Evolutionary conservation across 2,797 vertebrate genomes (phyloP).

Genomic region (Sebastes hopkinsi): DNA sequence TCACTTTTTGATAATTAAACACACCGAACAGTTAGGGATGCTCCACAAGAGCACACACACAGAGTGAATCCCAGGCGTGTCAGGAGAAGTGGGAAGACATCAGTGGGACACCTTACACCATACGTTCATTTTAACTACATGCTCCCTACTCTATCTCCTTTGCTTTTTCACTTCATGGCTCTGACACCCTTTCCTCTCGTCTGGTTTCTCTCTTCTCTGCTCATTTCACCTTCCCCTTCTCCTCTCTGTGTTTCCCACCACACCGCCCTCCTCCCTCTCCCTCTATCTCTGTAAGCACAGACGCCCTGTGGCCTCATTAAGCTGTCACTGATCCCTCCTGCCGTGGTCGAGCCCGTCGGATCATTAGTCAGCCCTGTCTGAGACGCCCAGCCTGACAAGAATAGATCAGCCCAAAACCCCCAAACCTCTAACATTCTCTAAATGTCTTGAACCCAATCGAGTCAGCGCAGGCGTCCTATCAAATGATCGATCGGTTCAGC

Average conservation of each 20-base stretch:
- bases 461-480: not conserved
- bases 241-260: not conserved
- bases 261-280: not conserved
- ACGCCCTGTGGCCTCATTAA: conserved; percentile 67
- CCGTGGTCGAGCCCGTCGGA: conserved; percentile 28
- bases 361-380: conserved; percentile 69
- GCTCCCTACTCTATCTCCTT: not conserved
- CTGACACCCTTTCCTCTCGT: not conserved
- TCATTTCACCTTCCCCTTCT: not conserved
- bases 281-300: conserved; percentile 49
- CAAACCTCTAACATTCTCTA: conserved; percentile 58
- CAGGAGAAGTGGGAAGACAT: conserved; percentile 47
- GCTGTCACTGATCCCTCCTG: conserved; percentile 64
- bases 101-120: conserved; percentile 44
- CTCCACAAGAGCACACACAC: conserved; percentile 1
- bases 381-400: conserved; percentile 55
- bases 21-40: conserved; percentile 15
- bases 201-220: not conserved
- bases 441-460: conserved; percentile 34
- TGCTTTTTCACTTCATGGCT: not conserved
- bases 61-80: conserved; percentile 24
- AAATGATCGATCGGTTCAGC: conserved; percentile 8
- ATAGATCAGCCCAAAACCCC: conserved; percentile 54
- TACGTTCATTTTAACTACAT: conserved; percentile 30
- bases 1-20: conserved; percentile 58